A percentile compares a stretch with the other conserved stretches of the same genome.
phyloP scores from a whole-genome alignment of 1,140 invertebrate species.

The Colletes gigas region DNA sequence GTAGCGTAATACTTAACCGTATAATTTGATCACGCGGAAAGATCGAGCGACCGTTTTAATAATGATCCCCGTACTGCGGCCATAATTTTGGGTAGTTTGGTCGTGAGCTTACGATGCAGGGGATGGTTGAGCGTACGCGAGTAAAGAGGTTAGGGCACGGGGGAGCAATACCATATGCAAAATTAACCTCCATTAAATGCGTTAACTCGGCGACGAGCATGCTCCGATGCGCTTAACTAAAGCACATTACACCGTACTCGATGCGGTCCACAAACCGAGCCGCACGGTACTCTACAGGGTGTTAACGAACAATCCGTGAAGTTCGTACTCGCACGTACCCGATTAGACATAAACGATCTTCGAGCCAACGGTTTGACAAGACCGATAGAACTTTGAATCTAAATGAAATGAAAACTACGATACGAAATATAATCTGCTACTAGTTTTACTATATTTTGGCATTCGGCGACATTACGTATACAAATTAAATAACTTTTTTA shows the following conservation, averaged over 20 bases:
- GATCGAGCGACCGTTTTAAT: conserved; percentile 59
- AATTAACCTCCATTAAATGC: conserved; percentile 74
- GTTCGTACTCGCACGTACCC: background rate
- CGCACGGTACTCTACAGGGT: conserved; percentile 40
- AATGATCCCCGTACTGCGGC: conserved; percentile 58
- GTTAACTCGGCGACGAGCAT: conserved; percentile 73
- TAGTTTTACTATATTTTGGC: too few species aligned
- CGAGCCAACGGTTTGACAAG: background rate
- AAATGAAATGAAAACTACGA: too few species aligned
- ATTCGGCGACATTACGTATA: too few species aligned
- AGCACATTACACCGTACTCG: conserved; percentile 70
- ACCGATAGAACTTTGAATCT: too few species aligned
- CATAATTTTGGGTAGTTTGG: conserved; percentile 63
- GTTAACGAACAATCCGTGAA: conserved; percentile 42
- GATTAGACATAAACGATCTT: background rate
- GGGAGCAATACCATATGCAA: conserved; percentile 69
- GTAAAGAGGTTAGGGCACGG: conserved; percentile 67
- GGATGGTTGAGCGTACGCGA: conserved; percentile 57
- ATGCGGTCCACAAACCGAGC: conserved; percentile 48
- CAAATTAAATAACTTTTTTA: too few species aligned
- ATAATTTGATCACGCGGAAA: conserved; percentile 48
- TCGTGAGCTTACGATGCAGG: conserved; percentile 57
- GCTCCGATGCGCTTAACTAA: conserved; percentile 72
- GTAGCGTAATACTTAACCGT: conserved; percentile 35
- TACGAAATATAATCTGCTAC: too few species aligned